A percentile compares a stretch with the other conserved stretches of the same genome.
These are phyloP conservation scores for Carcharodon carcharias DNA, from an alignment of 2,797 vertebrate genomes.

Conservation along the genomic window DNA sequence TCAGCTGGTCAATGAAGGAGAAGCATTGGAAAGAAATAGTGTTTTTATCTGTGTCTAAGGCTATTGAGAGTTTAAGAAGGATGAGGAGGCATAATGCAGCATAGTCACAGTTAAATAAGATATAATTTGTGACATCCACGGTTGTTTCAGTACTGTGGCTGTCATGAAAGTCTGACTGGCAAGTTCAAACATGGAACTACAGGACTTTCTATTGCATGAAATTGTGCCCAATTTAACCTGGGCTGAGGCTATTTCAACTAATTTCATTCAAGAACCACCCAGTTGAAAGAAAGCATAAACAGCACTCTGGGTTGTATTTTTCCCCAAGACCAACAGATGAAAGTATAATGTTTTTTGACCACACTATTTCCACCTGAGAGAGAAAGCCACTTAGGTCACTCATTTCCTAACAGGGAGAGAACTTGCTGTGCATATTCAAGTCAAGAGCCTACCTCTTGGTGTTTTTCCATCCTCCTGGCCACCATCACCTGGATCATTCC, in stretches of 20 bases:
- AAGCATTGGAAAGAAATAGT: neutral
- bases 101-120: neutral
- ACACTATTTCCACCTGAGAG: neutral
- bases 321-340: neutral
- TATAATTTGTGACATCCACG: neutral
- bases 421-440: neutral
- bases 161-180: neutral
- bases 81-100: neutral
- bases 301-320: neutral
- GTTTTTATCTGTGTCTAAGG: neutral
- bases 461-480: constrained; percentile 61
- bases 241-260: neutral
- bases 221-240: neutral
- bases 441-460: constrained; percentile 50
- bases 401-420: neutral
- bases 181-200: neutral
- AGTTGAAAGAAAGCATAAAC: neutral
- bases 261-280: neutral
- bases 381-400: neutral
- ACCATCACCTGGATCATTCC: constrained; percentile 89
- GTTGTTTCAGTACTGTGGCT: neutral
- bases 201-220: neutral
- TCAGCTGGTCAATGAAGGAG: too few relatives aligned
- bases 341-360: neutral
- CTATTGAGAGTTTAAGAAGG: neutral